Evolutionary conservation across 2,888 invertebrate genomes (phyloP).

Genomic region (Callyntrura sp.): DNA sequence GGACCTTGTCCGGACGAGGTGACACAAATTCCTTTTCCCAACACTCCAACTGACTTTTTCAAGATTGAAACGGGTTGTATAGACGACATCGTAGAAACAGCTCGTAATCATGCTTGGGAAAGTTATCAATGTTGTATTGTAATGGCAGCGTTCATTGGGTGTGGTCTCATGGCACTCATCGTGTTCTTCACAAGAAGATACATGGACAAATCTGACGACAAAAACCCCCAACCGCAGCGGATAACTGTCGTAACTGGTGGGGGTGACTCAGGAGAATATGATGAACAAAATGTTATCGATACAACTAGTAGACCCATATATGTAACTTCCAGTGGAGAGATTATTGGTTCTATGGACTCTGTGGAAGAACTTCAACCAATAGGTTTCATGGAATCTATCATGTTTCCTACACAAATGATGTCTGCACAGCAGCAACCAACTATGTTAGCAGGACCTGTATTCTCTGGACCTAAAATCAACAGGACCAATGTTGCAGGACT

Average conservation of each 20-base stretch:
- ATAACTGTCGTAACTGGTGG: background rate
- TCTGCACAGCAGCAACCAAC: background rate
- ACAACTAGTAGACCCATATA: background rate
- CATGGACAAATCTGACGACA: background rate
- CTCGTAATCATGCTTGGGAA: constrained; percentile 58
- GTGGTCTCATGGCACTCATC: constrained; percentile 12
- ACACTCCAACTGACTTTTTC: constrained; percentile 66
- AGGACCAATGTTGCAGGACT: background rate
- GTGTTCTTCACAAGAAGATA: constrained; percentile 34
- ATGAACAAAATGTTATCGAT: background rate
- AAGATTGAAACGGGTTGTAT: constrained; percentile 76
- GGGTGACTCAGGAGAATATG: background rate
- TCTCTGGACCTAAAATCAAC: background rate
- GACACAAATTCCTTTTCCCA: constrained; percentile 69
- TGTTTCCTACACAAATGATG: background rate
- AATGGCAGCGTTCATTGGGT: constrained; percentile 52
- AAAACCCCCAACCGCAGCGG: background rate
- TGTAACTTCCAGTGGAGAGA: constrained; percentile 48
- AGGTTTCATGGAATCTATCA: background rate
- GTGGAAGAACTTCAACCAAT: constrained; percentile 8
- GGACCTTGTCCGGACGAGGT: constrained; percentile 67
- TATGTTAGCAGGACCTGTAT: background rate
- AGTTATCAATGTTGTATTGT: constrained; percentile 49
- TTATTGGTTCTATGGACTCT: constrained; percentile 45
- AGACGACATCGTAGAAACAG: constrained; percentile 65